phyloP scores from a whole-genome alignment of 2,797 vertebrate species.

The Coregonus sp. region DNA sequence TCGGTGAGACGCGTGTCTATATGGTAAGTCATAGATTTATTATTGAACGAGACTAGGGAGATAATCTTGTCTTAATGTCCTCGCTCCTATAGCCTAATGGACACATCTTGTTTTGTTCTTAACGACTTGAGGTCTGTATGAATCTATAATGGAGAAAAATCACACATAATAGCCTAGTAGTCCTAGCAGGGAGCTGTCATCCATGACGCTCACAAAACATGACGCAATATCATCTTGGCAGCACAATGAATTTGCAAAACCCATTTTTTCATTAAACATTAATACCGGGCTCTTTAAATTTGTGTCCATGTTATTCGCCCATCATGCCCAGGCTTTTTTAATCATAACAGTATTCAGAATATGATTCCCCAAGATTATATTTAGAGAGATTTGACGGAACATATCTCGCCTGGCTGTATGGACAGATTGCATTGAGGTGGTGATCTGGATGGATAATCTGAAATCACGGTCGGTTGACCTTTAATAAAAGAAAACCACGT shows the following conservation, averaged over 20 bases:
- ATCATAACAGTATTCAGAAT: slow-evolving; percentile 86
- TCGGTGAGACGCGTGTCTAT: slow-evolving; percentile 20
- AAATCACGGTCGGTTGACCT: slow-evolving; percentile 71
- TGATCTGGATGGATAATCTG: slow-evolving; percentile 75
- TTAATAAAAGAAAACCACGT: slow-evolving; percentile 68
- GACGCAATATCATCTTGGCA: slow-evolving; percentile 25
- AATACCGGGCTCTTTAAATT: slow-evolving; percentile 52
- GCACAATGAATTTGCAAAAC: slow-evolving; percentile 43
- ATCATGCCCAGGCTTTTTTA: slow-evolving; percentile 70
- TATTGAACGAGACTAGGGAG: slow-evolving; percentile 25
- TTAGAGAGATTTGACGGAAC: slow-evolving; percentile 80
- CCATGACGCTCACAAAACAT: slow-evolving; percentile 11
- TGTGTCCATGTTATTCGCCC: slow-evolving; percentile 63
- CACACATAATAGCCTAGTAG: neutral
- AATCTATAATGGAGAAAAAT: neutral
- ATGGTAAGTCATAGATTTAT: slow-evolving; percentile 37
- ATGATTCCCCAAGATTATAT: slow-evolving; percentile 84
- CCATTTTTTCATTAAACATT: slow-evolving; percentile 52
- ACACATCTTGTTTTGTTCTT: neutral
- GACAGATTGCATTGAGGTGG: slow-evolving; percentile 75
- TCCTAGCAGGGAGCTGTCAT: slow-evolving; percentile 6
- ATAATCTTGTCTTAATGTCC: neutral
- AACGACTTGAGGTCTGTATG: neutral
- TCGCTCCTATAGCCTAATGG: neutral
- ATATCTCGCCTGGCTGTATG: slow-evolving; percentile 61